These are phyloP conservation scores for Sandelia bainsii DNA, from an alignment of 2,797 vertebrate species.

Conservation along the genomic window DNA sequence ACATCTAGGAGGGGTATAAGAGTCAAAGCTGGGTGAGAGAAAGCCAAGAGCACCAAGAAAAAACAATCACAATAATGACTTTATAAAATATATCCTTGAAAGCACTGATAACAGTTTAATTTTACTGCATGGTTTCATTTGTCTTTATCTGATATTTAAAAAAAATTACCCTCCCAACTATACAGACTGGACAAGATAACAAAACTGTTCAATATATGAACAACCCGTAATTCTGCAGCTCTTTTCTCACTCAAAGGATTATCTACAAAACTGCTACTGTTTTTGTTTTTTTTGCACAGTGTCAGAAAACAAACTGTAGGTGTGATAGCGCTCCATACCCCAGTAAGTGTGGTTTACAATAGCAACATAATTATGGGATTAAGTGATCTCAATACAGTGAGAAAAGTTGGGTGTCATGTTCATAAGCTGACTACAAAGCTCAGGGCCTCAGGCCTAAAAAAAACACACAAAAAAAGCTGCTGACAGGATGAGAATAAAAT, in stretches of 20 bases:
- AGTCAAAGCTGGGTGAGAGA: not conserved
- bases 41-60: not conserved
- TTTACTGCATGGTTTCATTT: not conserved
- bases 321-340: not conserved
- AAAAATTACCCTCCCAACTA: too few relatives aligned
- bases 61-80: not conserved
- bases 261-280: not conserved
- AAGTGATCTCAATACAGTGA: not conserved
- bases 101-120: not conserved
- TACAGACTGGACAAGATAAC: too few relatives aligned
- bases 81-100: not conserved
- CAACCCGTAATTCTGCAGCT: not conserved
- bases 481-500: not conserved
- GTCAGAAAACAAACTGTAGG: not conserved
- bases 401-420: constrained; percentile 9
- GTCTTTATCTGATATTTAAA: too few relatives aligned
- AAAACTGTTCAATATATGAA: not conserved
- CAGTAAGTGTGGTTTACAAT: not conserved
- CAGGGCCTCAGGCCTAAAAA: not conserved
- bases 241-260: too few relatives aligned
- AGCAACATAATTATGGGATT: constrained; percentile 17
- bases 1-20: not conserved
- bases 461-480: constrained; percentile 17
- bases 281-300: not conserved
- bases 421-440: constrained; percentile 4